Conservation (phyloP, 1,140 invertebrate species). For the Diachasma alloeum region DNA sequence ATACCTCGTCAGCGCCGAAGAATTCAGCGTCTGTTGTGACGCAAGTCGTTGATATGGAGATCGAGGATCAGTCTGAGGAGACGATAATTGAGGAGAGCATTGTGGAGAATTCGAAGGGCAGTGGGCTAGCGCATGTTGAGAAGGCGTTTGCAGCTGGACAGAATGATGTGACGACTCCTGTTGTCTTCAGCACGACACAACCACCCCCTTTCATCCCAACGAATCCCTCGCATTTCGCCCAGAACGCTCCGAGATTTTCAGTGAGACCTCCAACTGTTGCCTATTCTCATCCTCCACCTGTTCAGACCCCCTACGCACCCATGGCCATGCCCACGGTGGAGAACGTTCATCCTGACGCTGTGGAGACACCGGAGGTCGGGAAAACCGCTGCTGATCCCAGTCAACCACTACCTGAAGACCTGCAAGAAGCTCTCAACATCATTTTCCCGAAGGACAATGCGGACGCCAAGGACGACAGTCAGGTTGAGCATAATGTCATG, state of each 20-base stretch:
- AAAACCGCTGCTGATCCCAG: slow-evolving; percentile 49
- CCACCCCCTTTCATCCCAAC: slow-evolving; percentile 51
- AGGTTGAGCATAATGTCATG: slow-evolving; percentile 54
- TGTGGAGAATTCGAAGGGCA: slow-evolving; percentile 32
- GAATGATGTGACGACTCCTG: slow-evolving; percentile 24
- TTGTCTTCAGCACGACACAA: slow-evolving; percentile 40
- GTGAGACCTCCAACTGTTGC: slow-evolving; percentile 8
- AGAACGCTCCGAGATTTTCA: slow-evolving; percentile 2
- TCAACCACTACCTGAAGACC: slow-evolving; percentile 68
- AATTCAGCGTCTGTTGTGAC: slow-evolving; percentile 6
- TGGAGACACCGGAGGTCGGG: slow-evolving; percentile 46
- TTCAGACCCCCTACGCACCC: slow-evolving; percentile 43
- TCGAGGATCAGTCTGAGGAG: slow-evolving; percentile 62
- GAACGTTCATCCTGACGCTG: background rate
- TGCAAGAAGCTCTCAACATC: slow-evolving; percentile 76
- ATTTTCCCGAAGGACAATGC: slow-evolving; percentile 68
- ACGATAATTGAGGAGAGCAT: slow-evolving; percentile 55
- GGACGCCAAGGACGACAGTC: slow-evolving; percentile 25
- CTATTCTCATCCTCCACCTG: slow-evolving; percentile 19
- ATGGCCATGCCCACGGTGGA: slow-evolving; percentile 36
- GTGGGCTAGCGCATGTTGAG: slow-evolving; percentile 26
- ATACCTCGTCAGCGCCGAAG: slow-evolving; percentile 40
- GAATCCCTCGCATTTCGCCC: slow-evolving; percentile 31
- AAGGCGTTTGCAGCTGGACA: background rate
- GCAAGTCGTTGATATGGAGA: slow-evolving; percentile 63